Evolutionary conservation across 2,888 invertebrate genomes (phyloP), one percentile per base, ranked within the genome.

Genomic region (Cotesia congregata): DNA sequence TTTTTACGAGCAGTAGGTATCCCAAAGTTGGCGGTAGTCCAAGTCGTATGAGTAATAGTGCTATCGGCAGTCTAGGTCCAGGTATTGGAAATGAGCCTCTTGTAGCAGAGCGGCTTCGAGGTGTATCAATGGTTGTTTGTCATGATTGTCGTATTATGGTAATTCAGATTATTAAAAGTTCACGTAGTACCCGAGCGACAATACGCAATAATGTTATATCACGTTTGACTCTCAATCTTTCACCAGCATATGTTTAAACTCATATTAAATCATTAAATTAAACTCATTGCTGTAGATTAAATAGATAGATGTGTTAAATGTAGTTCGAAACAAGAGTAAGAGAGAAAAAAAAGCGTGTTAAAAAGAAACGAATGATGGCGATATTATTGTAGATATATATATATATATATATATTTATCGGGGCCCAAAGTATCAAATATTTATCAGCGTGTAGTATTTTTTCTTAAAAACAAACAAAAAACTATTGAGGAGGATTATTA

Each of bases 81-180:
- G 88, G 80, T 81, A 87, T 83, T 80, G 90, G 77, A 84, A 84
- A 81, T 80, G 91, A 87, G 62, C 83, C 86, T 65, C 78, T 86
- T 65, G 83, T 82, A 5, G 91, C 92, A 78, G 94, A 95, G 86
- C 92, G 93, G 20, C 90, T 94, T 69, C 93, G 94, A 78, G 94
- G 94, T 3, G 94, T 96, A 78, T 93, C 95, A 86, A 96, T 97
- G 94, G 94, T 95, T 79, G 97, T 98, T 69, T 98, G 98, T 89
- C 95, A 96, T 89, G 98, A 98, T 91, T 98, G 98, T 91, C 96
- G 96, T 89, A 94, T 95, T 78, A 95, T 98, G 94, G 96, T 98
- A 78, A 93, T 97, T 84, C 96, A 97, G 91, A 97, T 98, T 88
- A 97, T 98, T 88, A 94, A 96, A 90, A 96, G 97, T 30, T 95